Evolutionary conservation across 2,113 vertebrate genomes (phyloP), one percentile per base, ranked within the genome.

Genomic region (Odontesthes bonariensis): DNA sequence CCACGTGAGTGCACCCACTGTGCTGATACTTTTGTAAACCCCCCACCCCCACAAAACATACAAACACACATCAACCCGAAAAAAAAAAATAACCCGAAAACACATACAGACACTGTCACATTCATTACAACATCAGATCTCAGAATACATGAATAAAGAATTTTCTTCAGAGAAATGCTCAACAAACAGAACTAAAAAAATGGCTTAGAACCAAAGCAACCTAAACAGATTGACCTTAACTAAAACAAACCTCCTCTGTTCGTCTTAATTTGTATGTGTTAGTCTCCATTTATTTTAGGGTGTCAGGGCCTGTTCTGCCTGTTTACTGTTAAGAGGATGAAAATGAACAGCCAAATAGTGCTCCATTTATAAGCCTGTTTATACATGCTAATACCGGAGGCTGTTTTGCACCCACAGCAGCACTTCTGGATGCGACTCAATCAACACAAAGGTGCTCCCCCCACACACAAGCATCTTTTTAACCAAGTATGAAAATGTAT

Each of bases 271-370:
- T 85, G 88, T 74, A 83, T 84, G 78, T 35, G 54, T 82, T 87
- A 81, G 85, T 82, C 83, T 91, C 70, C 76, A 92, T 90, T 89
- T 89, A 91, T 91, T 91, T 83, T 81, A 73, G 61, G 77, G 79
- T 90, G 88, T 90, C 91, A 87, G 87, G 83, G 88, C 89, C 86
- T 92, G 92, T 93, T 93, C 86, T 70, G 85, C 92, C 90, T 92
- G 92, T 92, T 93, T 93, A 86, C 91, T 81, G 87, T 89, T 91
- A 90, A 91, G 92, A 92, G 91, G 88, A 91, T 93, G 89, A 92
- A 92, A 93, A 93, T 88, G 88, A 87, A 89, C 88, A 85, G 87
- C 79, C 85, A 93, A 92, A 92, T 90, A 92, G 91, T 87, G 84
- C 84, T 90, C 82, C 77, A 85, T 93, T 91, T 90, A 91, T 91